Evolutionary conservation across 2,797 vertebrate genomes (phyloP).

Genomic region (Argentina silus): DNA sequence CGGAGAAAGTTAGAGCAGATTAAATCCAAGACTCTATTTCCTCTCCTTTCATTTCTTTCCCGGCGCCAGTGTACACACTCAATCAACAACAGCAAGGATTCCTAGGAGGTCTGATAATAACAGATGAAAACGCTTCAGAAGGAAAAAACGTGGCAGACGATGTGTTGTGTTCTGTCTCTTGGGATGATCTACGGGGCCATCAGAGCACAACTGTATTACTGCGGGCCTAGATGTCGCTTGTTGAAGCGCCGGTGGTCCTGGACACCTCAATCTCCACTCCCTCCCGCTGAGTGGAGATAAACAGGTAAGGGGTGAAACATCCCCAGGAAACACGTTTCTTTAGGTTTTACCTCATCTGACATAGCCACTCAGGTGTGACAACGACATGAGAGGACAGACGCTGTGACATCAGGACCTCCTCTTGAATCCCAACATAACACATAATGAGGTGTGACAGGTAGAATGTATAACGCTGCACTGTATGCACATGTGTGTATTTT

Average conservation of each 20-base stretch:
- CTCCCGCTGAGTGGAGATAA: neutral
- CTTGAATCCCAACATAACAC: neutral
- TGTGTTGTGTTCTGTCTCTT: neutral
- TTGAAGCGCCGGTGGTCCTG: neutral
- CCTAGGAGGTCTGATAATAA: neutral
- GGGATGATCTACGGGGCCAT: neutral
- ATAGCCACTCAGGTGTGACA: conserved; percentile 19
- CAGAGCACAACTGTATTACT: neutral
- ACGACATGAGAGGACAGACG: neutral
- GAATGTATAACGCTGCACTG: conserved; percentile 40
- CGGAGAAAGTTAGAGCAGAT: conserved; percentile 75
- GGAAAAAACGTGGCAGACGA: neutral
- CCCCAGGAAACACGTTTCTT: neutral
- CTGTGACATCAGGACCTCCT: neutral
- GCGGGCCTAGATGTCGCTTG: neutral
- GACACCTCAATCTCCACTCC: neutral
- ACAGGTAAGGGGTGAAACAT: neutral
- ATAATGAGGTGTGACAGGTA: neutral
- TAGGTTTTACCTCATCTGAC: neutral
- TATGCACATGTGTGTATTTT: neutral
- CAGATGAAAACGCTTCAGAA: conserved; percentile 5
- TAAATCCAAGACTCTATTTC: conserved; percentile 62
- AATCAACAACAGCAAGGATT: conserved; percentile 30
- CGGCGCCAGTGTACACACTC: conserved; percentile 15
- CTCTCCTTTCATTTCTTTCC: conserved; percentile 38